phyloP scores from a whole-genome alignment of 2,888 invertebrate species.

The Xylophagus ater region DNA sequence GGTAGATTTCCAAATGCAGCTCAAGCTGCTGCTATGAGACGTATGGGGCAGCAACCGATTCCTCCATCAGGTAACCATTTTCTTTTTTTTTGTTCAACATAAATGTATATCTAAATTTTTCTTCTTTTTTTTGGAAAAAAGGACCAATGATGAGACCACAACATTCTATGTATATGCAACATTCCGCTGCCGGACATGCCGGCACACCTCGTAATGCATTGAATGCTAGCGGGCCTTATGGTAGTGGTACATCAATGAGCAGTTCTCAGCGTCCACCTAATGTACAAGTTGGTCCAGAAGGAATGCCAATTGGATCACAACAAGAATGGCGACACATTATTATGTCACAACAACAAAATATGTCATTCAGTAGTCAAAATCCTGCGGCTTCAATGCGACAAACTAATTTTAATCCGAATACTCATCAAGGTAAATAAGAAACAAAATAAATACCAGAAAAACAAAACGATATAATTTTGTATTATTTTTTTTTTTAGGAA shows the following conservation, averaged over 20 bases:
- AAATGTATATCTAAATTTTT: slow-evolving; percentile 1
- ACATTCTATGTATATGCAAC: slow-evolving; percentile 45
- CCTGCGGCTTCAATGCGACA: slow-evolving; percentile 30
- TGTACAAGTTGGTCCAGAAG: slow-evolving; percentile 47
- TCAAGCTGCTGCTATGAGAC: slow-evolving; percentile 45
- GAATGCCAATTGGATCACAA: slow-evolving; percentile 41
- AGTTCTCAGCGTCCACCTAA: slow-evolving; percentile 47
- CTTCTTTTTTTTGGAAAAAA: no score
- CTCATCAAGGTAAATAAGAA: slow-evolving; percentile 19
- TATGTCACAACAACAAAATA: slow-evolving; percentile 42
- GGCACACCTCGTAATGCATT: slow-evolving; percentile 30
- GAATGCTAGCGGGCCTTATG: slow-evolving; percentile 29
- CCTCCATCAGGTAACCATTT: slow-evolving; percentile 54
- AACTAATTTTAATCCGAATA: slow-evolving; percentile 32
- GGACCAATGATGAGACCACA: slow-evolving; percentile 60
- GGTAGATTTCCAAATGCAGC: slow-evolving; percentile 45
- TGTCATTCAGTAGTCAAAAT: slow-evolving; percentile 26
- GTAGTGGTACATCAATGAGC: slow-evolving; percentile 37
- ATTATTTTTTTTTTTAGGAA: slow-evolving; percentile 20
- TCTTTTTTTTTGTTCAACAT: no score
- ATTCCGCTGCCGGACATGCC: slow-evolving; percentile 29
- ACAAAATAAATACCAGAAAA: no score
- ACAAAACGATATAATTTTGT: not conserved
- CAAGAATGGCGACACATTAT: slow-evolving; percentile 39
- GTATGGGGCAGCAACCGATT: slow-evolving; percentile 60